Percentiles rank a stretch among this genome's conserved stretches.
These are phyloP conservation scores for Irena cyanogastra DNA, from an alignment of 2,113 vertebrate genomes.

Conservation along the genomic window DNA sequence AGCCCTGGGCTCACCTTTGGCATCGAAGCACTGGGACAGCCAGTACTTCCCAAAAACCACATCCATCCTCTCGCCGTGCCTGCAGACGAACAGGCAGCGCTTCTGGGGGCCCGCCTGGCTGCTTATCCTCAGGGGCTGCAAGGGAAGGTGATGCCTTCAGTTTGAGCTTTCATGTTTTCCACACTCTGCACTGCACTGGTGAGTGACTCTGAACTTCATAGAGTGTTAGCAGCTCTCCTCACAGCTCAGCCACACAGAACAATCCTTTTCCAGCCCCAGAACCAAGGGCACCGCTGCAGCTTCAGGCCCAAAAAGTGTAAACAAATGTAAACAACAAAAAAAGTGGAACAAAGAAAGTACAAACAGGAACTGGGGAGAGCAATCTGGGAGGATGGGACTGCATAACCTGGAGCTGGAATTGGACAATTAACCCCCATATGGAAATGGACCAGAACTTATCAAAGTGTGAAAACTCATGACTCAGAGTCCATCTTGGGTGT, in stretches of 20 bases:
- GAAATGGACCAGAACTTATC: not conserved
- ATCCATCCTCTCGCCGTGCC: constrained; percentile 97
- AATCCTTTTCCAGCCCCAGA: not conserved
- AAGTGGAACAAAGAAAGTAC: too few species aligned
- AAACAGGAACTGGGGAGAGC: not conserved
- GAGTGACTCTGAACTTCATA: rapidly evolving
- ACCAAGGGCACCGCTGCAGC: not conserved
- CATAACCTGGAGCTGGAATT: not conserved
- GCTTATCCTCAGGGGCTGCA: constrained; percentile 79
- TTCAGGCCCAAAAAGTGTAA: not conserved
- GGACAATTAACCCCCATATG: rapidly evolving
- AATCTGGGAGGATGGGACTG: not conserved
- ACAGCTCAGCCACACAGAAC: not conserved
- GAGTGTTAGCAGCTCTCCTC: not conserved
- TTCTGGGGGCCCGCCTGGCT: constrained; percentile 80
- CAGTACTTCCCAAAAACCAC: constrained; percentile 98
- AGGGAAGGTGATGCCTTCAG: rapidly evolving
- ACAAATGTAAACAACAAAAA: not conserved
- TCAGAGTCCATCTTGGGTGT: rapidly evolving
- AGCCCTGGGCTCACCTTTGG: constrained; percentile 80
- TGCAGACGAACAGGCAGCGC: constrained; percentile 92
- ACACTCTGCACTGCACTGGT: rapidly evolving
- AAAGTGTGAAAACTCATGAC: not conserved
- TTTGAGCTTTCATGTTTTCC: rapidly evolving
- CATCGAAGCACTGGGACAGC: constrained; percentile 94